Evolutionary conservation across 2,113 vertebrate species (phyloP), one percentile per base, ranked within the genome.

Genomic region (Eurypyga helias): DNA sequence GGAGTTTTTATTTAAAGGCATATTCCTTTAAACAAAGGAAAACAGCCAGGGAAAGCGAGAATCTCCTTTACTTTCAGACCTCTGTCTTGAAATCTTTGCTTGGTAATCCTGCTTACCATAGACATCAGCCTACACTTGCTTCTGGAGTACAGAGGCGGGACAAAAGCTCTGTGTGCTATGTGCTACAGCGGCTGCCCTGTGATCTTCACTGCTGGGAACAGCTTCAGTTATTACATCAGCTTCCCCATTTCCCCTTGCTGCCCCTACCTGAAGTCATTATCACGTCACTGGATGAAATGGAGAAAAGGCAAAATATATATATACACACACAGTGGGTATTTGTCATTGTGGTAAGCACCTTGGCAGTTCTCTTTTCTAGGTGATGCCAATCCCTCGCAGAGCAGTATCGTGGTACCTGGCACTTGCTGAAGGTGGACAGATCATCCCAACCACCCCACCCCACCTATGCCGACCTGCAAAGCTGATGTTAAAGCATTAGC

Each of bases 281-380:
- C 2, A 0, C 38, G 28, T 62, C 60, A 23, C 7, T 31, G 61
- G 55, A 58, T 26, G 18, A 70, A 66, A 46, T 18, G 33, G 49
- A 25, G 62, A 10, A 69, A 54, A 71, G 58, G 13, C 12, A n/a
- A 75, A 34, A 65, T n/a, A n/a, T n/a, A 28, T 5, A n/a, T 1
- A 13, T 10, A 23, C 3, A 6, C 20, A 7, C 0, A 1, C 38
- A 14, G 17, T 29, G 25, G 20, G 25, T 41, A 62, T 48, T 52
- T 52, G 31, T 26, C 51, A 24, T 15, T 49, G 48, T 6, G 13
- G 24, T 19, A 62, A 87, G 43, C 36, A 54, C 8, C 24, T 33
- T 28, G 57, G 28, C 67, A 33, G 24, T 48, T 17, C 41, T 83
- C 52, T 43, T 71, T 48, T 52, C 54, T 13, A 6, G 28, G 69